A percentile compares a stretch with the other conserved stretches of the same genome.
Evolutionary conservation across 2,113 vertebrate species (phyloP).

Genomic region (Malurus alboscapulatus): DNA sequence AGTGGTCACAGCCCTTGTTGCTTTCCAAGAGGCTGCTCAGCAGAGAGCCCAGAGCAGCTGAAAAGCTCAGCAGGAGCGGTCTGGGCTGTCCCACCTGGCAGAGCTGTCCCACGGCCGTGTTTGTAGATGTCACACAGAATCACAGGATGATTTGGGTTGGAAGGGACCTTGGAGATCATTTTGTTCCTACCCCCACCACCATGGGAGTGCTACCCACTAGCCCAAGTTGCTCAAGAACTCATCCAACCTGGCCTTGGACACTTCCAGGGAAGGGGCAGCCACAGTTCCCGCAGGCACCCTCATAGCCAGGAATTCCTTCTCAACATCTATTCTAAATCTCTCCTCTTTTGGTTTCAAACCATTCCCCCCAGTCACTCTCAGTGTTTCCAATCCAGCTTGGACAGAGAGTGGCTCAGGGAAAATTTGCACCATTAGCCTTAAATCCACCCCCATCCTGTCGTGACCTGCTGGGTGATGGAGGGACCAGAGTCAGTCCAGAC

Average conservation of each 20-base stretch:
- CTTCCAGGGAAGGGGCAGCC: not conserved
- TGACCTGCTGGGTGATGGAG: not conserved
- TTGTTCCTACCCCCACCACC: not conserved
- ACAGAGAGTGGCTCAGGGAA: not conserved
- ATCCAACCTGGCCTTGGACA: not conserved
- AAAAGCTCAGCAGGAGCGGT: not conserved
- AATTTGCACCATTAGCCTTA: not conserved
- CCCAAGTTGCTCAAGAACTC: not conserved
- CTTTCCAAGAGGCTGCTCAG: not conserved
- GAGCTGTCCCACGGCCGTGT: not conserved
- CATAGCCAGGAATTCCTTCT: not conserved
- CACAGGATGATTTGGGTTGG: not conserved
- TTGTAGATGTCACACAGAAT: not conserved
- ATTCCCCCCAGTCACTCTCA: rapidly evolving
- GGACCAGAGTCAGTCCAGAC: not conserved
- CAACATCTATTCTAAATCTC: not conserved
- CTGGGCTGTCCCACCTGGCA: rapidly evolving
- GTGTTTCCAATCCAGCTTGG: not conserved
- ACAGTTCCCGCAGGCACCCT: not conserved
- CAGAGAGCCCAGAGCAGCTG: not conserved
- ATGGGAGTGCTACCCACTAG: not conserved
- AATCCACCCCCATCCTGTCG: rapidly evolving
- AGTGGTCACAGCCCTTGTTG: not conserved
- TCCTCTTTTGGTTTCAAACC: not conserved
- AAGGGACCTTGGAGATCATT: not conserved